Base-by-base conservation (phyloP, 2,113 vertebrate genomes). In the Peromyscus maniculatus region DNA sequence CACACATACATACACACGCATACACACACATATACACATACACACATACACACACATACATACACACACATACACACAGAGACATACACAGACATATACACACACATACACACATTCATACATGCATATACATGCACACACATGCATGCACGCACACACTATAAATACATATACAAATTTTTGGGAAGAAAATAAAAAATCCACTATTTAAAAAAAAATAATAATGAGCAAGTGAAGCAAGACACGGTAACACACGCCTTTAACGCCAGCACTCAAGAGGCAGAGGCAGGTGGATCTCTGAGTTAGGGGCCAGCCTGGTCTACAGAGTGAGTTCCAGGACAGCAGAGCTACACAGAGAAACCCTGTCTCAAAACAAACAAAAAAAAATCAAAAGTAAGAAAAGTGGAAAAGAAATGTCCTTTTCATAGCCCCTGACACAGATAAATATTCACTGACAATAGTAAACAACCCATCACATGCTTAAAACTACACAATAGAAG, bases 321-420 rank as follows among this genome's bases (percentile, higher is more conserved):
- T 59, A 26, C 12, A 4, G 1, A 83, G 36, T 15, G 36, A 62
- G 80, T 62, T 59, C 80, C 80, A 62, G 36, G 57, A 39, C 57
- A 83, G 80, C 12, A 39, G 57, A 6, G 43, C 26, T 78, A 78
- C n/a, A 78, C 26, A 31, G 13, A 78, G 26, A 49, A 43, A 64
- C 43, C 12, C 5, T 69, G 5, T 87, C 17, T 36, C 17, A 5
- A 67, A 86, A 86, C 39, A 28, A 43, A 75, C 5, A 89, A 64
- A 57, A 43, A 93, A 94, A 79, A 83, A n/a, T 80, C 36, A 59
- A 93, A 62, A 26, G 7, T 89, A 72, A 93, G 86, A 93, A 28
- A 36, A 2, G 79, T 80, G 31, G 16, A 39, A 43, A 83, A 79
- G 55, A 84, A 87, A 39, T 31, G 3, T 67, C n/a, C 62, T 67